phyloP scores from a whole-genome alignment of 2,797 vertebrate species.

The Thamnophis elegans region DNA sequence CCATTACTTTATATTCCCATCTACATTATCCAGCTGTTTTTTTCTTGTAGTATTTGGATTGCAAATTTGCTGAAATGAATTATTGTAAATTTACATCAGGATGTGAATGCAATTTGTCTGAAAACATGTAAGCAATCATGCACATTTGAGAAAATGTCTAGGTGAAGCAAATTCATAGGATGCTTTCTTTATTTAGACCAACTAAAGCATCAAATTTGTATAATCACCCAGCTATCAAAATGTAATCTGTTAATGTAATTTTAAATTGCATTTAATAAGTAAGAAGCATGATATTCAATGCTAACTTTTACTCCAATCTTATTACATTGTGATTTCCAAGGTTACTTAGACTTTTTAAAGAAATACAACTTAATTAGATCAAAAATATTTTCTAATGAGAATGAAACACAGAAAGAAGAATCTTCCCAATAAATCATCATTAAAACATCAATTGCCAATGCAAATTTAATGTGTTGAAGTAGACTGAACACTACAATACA shows the following conservation, averaged over 20 bases:
- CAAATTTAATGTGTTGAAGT: slow-evolving; percentile 7
- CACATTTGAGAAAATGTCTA: neutral
- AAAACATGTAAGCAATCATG: slow-evolving; percentile 20
- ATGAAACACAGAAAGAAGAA: slow-evolving; percentile 3
- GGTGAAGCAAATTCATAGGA: slow-evolving; percentile 23
- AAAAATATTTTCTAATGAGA: slow-evolving; percentile 18
- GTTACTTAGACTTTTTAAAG: neutral
- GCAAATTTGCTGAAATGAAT: neutral
- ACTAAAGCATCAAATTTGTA: slow-evolving; percentile 26
- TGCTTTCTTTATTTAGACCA: slow-evolving; percentile 18
- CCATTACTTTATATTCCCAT: neutral
- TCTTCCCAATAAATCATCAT: neutral
- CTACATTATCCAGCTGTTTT: slow-evolving; percentile 9
- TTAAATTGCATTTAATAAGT: slow-evolving; percentile 56
- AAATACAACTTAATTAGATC: neutral
- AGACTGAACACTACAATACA: slow-evolving; percentile 12
- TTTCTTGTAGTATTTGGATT: neutral
- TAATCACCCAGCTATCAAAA: slow-evolving; percentile 43
- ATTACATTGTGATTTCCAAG: neutral
- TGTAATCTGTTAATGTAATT: slow-evolving; percentile 38
- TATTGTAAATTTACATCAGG: neutral
- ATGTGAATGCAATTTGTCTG: neutral
- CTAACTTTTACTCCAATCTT: neutral
- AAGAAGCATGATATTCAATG: slow-evolving; percentile 44
- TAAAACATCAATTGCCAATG: neutral